These are phyloP conservation scores for Calephelis perditalis DNA, from an alignment of 2,888 invertebrate genomes.

Conservation along the genomic window DNA sequence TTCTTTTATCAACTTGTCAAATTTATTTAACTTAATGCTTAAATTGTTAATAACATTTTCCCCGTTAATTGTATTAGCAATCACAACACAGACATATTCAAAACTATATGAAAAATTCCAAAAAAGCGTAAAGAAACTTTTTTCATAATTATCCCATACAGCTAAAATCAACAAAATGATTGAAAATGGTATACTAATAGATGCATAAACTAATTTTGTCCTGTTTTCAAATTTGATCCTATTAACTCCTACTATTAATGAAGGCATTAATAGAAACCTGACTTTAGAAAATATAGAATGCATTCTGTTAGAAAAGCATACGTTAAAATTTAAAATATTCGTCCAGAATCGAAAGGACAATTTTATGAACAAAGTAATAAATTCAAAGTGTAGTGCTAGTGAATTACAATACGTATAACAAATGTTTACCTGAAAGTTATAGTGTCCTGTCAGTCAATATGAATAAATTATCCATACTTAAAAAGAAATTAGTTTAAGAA, in stretches of 20 bases:
- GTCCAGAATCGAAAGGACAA: no score
- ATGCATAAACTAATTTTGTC: background rate
- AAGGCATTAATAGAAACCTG: background rate
- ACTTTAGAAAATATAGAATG: background rate
- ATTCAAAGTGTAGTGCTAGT: no score
- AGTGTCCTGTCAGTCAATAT: no score
- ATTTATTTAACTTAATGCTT: background rate
- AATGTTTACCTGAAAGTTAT: no score
- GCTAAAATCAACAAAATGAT: background rate
- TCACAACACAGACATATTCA: background rate
- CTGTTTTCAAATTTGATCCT: background rate
- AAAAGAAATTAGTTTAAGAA: background rate
- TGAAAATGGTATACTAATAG: background rate
- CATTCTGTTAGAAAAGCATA: background rate
- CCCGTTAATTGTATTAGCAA: background rate
- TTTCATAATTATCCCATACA: background rate
- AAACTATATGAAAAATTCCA: slow-evolving; percentile 1
- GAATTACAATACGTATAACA: no score
- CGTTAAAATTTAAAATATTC: no score
- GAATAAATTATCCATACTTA: no score
- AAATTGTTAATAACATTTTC: background rate
- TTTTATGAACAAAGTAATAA: no score
- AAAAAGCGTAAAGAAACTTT: background rate
- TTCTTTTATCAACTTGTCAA: background rate
- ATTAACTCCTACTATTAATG: background rate